Evolutionary conservation across 2,888 invertebrate genomes (phyloP), one percentile per base, ranked within the genome.

Genomic region (Drosophila gaucha): DNA sequence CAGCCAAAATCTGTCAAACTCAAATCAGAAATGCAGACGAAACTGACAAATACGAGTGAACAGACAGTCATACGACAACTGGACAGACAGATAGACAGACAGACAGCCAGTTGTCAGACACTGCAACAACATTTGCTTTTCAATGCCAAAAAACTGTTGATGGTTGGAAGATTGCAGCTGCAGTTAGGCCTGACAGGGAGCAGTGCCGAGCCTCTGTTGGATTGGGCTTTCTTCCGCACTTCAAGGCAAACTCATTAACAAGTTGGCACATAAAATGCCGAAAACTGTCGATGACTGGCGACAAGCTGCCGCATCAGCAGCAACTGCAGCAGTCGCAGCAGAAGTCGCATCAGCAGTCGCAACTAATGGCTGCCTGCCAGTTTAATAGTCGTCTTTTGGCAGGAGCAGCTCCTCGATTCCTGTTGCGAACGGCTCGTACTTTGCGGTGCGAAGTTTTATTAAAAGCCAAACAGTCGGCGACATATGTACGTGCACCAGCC

Each of bases 361-460:
- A 73, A 84, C 86, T 82, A 82, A 82, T 82, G 86, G 86, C 80
- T 84, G 75, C 38, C 73, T 74, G 73, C 71, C 75, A 73, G 75
- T 70, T 74, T 54, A 84, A 78, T 72, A 72, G 78, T 73, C 66
- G 67, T 43, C 70, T 63, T 68, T 54, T 58, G 49, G 36, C 38
- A 44, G 59, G 35, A 58, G 38, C 18, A 35, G 52, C 58, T 50
- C 49, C 60, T 52, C 51, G 38, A 47, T 41, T 74, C 74, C 82
- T 85, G 69, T 50, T 52, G 68, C 73, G 66, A 67, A 67, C 77
- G 62, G 14, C 72, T 65, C 31, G 22, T 14, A 22, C 31, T 33
- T 35, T 26, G 49, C 49, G 35, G 49, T 66, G 57, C 54, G 62
- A 77, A 82, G 80, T 82, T 82, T 86, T 86, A 86, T 80, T 80